These are phyloP conservation scores for Myrmecophaga tridactyla DNA, from an alignment of 2,113 vertebrate species.

Conservation along the genomic window DNA sequence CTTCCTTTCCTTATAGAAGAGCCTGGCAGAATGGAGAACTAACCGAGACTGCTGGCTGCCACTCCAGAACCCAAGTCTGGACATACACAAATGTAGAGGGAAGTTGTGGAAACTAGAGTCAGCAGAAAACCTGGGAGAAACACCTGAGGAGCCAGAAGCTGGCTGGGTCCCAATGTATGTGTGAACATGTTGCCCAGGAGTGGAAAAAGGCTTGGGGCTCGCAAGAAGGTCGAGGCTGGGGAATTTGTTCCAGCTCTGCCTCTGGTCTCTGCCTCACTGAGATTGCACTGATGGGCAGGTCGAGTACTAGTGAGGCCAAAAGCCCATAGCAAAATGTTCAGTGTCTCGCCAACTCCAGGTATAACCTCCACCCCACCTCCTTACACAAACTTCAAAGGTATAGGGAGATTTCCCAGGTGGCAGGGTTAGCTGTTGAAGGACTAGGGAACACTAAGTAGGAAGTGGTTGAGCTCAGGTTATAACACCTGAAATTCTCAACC, in stretches of 20 bases:
- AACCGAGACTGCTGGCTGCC: not conserved
- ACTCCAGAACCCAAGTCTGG: not conserved
- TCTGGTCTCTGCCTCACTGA: not conserved
- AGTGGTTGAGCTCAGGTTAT: not conserved
- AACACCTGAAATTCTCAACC: not conserved
- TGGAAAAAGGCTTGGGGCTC: not conserved
- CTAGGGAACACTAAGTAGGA: not conserved
- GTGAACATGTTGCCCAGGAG: not conserved
- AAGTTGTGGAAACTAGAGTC: not conserved
- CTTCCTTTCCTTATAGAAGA: not conserved
- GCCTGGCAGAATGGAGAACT: not conserved
- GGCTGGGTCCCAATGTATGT: not conserved
- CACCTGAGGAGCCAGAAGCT: not conserved
- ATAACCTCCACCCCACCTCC: not conserved
- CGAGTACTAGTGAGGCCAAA: not conserved
- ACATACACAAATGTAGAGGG: not conserved
- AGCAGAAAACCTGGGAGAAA: not conserved
- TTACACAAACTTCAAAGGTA: not conserved
- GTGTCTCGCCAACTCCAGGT: not conserved
- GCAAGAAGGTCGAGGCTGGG: not conserved
- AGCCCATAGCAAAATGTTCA: not conserved
- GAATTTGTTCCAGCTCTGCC: not conserved
- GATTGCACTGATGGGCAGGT: not conserved
- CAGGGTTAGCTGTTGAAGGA: not conserved
- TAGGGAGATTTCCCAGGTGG: not conserved